Percentiles rank a stretch among this genome's conserved stretches.
These are phyloP conservation scores for Branchipolynoe longqiensis DNA, from an alignment of 2,888 invertebrate species.

Conservation along the genomic window DNA sequence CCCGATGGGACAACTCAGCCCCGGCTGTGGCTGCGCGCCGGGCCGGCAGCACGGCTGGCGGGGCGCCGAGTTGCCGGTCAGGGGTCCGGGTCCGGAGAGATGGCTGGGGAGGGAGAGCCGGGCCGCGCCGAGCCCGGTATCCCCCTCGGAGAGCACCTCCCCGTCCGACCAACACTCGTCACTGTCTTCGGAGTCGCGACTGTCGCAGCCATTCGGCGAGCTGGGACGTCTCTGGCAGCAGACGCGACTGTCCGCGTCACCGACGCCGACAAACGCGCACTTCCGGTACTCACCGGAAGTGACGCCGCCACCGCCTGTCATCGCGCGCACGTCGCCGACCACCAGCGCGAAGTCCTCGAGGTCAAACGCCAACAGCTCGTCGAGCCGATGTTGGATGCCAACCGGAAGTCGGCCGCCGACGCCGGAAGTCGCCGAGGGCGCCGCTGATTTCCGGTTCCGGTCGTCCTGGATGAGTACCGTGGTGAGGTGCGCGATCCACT, in stretches of 20 bases:
- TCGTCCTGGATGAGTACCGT: conserved; percentile 61
- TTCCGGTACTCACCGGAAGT: no score
- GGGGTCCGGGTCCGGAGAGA: no score
- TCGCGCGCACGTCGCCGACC: background rate
- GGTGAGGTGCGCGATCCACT: conserved; percentile 62
- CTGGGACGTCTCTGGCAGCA: no score
- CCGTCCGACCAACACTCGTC: background rate
- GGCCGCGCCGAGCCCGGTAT: background rate
- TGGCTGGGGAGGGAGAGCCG: no score
- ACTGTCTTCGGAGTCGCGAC: background rate
- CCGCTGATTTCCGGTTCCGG: conserved; percentile 32
- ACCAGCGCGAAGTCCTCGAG: conserved; percentile 58
- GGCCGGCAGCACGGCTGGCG: no score
- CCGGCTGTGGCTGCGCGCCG: no score
- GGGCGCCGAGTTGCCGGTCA: no score
- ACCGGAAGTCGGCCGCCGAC: conserved; percentile 47
- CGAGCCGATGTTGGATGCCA: conserved; percentile 7
- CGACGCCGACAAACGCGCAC: no score
- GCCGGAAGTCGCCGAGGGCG: background rate
- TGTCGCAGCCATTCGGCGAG: background rate
- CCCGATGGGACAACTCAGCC: no score
- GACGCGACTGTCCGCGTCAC: no score
- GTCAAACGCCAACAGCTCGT: conserved; percentile 54
- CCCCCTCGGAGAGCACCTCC: background rate
- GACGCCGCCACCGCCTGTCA: no score